A percentile compares a stretch with the other conserved stretches of the same genome.
phyloP scores from a whole-genome alignment of 2,888 invertebrate species.

The Amphipoea lucens region DNA sequence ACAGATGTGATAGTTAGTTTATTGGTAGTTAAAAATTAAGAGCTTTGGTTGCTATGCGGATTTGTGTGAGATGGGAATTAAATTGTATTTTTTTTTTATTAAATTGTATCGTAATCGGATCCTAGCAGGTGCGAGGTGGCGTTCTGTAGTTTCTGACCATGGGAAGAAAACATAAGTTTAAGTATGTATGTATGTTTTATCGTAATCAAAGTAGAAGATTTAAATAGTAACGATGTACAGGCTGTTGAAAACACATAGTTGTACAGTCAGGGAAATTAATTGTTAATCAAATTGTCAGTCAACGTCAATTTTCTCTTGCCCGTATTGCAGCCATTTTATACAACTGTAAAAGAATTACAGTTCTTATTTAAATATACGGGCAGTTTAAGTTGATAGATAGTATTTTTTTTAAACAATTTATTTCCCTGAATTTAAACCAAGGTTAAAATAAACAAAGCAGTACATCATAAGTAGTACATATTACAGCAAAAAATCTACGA shows the following conservation, averaged over 20 bases:
- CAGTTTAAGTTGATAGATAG: background rate
- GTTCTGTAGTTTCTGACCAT: too few species aligned
- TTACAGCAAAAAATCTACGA: background rate
- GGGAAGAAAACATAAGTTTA: too few species aligned
- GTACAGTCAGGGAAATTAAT: background rate
- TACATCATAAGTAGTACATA: background rate
- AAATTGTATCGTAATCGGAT: background rate
- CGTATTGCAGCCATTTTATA: background rate
- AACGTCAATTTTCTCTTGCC: background rate
- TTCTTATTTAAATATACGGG: background rate
- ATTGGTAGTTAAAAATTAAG: conserved; percentile 29
- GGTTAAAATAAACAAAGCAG: background rate
- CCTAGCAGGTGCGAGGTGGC: too few species aligned
- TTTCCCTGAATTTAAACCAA: background rate
- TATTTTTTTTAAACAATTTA: background rate
- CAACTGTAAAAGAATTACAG: background rate
- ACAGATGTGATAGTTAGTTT: conserved; percentile 38
- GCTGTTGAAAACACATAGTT: background rate
- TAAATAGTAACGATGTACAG: background rate
- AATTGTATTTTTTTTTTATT: background rate
- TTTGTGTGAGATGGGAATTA: background rate
- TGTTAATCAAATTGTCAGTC: background rate
- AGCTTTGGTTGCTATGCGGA: conserved; percentile 11
- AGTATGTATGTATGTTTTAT: too few species aligned
- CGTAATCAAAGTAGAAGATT: too few species aligned